Conservation (phyloP, 30 jellyfish, hydroid and myxozoan species). For the Clytia hemisphaerica region DNA sequence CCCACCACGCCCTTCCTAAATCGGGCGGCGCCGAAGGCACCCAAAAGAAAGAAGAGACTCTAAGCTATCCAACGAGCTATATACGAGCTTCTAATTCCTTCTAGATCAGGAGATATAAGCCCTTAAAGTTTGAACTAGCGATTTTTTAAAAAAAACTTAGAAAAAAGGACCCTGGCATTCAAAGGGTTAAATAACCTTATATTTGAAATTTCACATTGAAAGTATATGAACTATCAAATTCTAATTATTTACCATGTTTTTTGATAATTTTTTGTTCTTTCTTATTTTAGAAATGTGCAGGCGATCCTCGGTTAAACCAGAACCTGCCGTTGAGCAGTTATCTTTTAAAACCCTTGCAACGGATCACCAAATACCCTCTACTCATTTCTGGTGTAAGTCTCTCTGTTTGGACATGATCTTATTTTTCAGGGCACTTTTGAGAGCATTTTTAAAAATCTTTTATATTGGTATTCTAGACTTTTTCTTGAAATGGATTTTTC, state of each 20-base stretch:
- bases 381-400: constrained; percentile 64
- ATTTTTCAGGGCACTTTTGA: neutral
- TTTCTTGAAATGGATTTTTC: neutral
- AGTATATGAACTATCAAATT: neutral
- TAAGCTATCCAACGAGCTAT: too few relatives aligned
- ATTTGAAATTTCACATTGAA: neutral
- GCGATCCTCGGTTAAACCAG: constrained; percentile 84
- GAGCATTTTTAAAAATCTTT: neutral
- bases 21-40: too few relatives aligned
- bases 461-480: neutral
- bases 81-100: too few relatives aligned
- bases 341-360: constrained; percentile 80
- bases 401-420: too few relatives aligned
- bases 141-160: too few relatives aligned
- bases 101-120: too few relatives aligned
- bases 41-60: too few relatives aligned
- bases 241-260: neutral
- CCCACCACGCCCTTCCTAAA: too few relatives aligned
- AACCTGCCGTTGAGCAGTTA: constrained; percentile 87
- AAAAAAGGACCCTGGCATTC: too few relatives aligned
- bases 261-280: neutral
- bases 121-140: too few relatives aligned
- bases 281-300: constrained; percentile 81
- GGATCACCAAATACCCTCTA: constrained; percentile 89
- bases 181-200: too few relatives aligned